These are phyloP conservation scores for Rallus crepitans DNA, from an alignment of 2,797 vertebrate species.

Conservation along the genomic window DNA sequence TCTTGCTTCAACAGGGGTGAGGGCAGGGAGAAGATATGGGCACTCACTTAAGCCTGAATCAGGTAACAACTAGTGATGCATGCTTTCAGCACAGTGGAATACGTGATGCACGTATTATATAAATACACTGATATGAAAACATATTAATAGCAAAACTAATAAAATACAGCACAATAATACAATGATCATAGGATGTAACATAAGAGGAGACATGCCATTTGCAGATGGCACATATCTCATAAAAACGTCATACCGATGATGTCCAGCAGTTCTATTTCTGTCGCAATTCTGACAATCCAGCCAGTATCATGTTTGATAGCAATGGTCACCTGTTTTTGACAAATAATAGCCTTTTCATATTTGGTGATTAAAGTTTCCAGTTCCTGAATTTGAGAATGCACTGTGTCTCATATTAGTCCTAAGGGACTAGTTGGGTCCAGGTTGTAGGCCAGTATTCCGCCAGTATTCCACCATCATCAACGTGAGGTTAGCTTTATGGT, in stretches of 20 bases:
- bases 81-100: neutral
- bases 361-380: neutral
- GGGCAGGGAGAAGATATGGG: neutral
- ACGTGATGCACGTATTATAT: neutral
- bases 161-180: neutral
- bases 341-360: neutral
- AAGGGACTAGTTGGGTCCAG: neutral
- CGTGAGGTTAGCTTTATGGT: neutral
- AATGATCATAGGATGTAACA: neutral
- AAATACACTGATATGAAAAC: neutral
- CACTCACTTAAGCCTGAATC: neutral
- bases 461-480: neutral
- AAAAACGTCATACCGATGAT: neutral
- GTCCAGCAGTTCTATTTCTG: conserved; percentile 35
- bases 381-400: neutral
- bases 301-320: neutral
- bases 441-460: neutral
- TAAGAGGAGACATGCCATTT: neutral
- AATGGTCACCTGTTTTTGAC: neutral
- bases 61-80: neutral
- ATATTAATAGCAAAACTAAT: conserved; percentile 6
- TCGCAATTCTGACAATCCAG: neutral
- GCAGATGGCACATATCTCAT: neutral
- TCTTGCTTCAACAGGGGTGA: accelerated
- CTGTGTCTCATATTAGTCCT: neutral